Evolutionary conservation across 2,113 vertebrate species (phyloP).

Genomic region (Phasianus colchicus): DNA sequence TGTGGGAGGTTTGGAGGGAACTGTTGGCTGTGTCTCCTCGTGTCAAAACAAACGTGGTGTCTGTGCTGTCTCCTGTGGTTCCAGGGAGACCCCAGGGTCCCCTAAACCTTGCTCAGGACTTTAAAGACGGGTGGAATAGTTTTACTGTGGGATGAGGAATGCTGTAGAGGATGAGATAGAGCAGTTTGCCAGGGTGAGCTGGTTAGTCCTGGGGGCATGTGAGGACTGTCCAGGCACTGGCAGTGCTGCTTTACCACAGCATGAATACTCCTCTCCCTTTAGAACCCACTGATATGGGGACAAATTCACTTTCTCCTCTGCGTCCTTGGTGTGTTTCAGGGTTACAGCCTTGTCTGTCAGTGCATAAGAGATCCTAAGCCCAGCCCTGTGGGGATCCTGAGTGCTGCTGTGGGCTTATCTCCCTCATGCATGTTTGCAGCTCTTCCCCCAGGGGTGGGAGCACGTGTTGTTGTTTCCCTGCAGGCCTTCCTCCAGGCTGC

Average conservation of each 20-base stretch:
- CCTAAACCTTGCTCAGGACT: background rate
- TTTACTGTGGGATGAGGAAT: conserved; percentile 6
- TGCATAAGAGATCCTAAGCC: background rate
- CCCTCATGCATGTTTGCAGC: accelerated
- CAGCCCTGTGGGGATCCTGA: accelerated
- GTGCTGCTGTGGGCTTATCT: background rate
- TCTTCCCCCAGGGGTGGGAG: background rate
- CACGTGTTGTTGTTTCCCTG: background rate
- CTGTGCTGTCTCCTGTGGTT: background rate
- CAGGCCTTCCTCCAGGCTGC: background rate
- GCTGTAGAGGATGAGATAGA: background rate
- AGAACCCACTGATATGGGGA: accelerated
- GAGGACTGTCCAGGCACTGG: background rate
- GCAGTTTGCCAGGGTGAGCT: background rate
- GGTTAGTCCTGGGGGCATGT: background rate
- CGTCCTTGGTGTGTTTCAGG: background rate
- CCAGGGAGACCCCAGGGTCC: background rate
- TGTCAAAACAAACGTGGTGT: background rate
- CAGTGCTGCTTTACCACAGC: background rate
- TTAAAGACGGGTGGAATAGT: background rate
- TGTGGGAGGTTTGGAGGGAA: background rate
- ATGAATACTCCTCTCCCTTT: accelerated
- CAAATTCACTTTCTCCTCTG: no score
- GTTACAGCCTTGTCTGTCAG: background rate
- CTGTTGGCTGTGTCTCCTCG: background rate